A percentile compares a stretch with the other conserved stretches of the same genome.
Evolutionary conservation across 2,888 invertebrate species (phyloP).

Genomic region (Ernsta delagoae): DNA sequence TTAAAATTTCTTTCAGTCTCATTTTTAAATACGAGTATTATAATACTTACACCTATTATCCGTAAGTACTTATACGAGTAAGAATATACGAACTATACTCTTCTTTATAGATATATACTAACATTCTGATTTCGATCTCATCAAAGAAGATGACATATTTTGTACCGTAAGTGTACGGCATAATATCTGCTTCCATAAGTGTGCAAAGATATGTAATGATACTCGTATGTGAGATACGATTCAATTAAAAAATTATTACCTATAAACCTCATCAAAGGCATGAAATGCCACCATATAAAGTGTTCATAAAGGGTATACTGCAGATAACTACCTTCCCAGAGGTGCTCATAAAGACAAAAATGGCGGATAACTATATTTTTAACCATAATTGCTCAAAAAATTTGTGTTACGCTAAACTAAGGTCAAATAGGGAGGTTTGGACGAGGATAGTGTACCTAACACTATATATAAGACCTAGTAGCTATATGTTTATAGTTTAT

Average conservation of each 20-base stretch:
- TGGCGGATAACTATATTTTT: background rate
- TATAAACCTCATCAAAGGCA: background rate
- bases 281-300: background rate
- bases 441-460: background rate
- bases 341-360: slow-evolving; percentile 8
- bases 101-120: no score
- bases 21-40: no score
- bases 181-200: background rate
- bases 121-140: no score
- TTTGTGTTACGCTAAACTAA: background rate
- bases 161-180: background rate
- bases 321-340: background rate
- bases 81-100: no score
- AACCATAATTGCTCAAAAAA: background rate
- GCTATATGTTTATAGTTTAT: no score
- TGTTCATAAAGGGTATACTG: background rate
- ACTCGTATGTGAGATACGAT: slow-evolving; percentile 1
- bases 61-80: no score
- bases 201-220: background rate
- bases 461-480: no score
- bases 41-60: no score
- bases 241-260: slow-evolving; percentile 1
- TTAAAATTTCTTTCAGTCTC: no score
- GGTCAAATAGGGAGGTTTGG: background rate
- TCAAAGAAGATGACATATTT: slow-evolving; percentile 2